Conservation (phyloP, 2,888 invertebrate species). For the Gasteruption jaculator region DNA sequence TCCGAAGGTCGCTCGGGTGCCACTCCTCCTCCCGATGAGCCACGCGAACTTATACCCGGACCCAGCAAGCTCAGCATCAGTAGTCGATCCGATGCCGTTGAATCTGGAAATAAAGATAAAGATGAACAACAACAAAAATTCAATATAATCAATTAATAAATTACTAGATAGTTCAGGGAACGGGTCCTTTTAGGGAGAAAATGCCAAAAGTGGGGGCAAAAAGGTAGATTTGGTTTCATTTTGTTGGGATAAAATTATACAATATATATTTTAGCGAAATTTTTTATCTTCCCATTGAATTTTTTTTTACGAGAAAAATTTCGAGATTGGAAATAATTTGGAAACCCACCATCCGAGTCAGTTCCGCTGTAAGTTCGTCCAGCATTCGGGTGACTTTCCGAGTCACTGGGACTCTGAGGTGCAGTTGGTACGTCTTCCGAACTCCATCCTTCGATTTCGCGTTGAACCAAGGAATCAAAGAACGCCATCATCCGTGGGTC, state of each 20-base stretch:
- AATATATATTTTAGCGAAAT: background rate
- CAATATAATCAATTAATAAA: conserved; percentile 1
- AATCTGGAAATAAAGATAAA: no score
- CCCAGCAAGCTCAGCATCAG: conserved; percentile 37
- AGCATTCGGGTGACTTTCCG: conserved; percentile 35
- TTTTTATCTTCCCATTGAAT: background rate
- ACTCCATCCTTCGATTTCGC: conserved; percentile 80
- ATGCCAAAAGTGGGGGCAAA: no score
- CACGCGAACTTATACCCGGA: conserved; percentile 30
- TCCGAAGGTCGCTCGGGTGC: conserved; percentile 43
- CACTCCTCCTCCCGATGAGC: conserved; percentile 29
- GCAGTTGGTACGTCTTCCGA: conserved; percentile 54
- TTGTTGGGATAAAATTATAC: conserved; percentile 3
- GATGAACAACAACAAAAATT: background rate
- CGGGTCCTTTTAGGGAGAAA: no score
- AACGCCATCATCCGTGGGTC: conserved; percentile 96
- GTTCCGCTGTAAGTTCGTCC: conserved; percentile 51
- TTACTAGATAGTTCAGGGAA: background rate
- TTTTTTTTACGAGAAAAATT: background rate
- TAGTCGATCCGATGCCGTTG: conserved; percentile 34
- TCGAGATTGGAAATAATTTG: background rate
- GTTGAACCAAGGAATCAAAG: conserved; percentile 88
- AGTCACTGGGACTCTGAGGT: conserved; percentile 37
- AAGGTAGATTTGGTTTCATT: no score
- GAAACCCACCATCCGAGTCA: conserved; percentile 43